Percentiles rank a stretch among this genome's conserved stretches.
Evolutionary conservation across 2,113 vertebrate species (phyloP).

Genomic region (Amphiprion ocellaris): DNA sequence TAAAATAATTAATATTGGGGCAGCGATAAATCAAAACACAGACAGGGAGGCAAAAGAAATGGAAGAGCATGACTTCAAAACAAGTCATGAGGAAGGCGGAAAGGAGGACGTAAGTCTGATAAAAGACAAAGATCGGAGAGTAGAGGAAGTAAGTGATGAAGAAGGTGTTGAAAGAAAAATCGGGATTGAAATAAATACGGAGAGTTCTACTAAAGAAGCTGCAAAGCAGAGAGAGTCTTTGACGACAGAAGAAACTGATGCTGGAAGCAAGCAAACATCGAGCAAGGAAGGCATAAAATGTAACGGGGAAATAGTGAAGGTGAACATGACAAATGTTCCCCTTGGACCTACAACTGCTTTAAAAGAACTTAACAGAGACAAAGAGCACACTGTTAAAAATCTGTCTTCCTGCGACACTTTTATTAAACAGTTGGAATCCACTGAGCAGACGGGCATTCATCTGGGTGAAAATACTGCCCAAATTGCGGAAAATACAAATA

Average conservation of each 20-base stretch:
- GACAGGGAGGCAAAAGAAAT: background rate
- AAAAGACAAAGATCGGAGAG: constrained; percentile 27
- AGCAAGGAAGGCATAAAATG: constrained; percentile 41
- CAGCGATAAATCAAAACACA: constrained; percentile 25
- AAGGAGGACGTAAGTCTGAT: constrained; percentile 5
- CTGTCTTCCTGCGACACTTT: constrained; percentile 43
- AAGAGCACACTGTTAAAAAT: constrained; percentile 24
- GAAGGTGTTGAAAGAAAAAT: constrained; percentile 9
- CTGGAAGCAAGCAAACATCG: background rate
- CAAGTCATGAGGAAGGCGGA: constrained; percentile 17
- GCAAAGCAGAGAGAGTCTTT: constrained; percentile 34
- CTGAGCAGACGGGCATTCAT: constrained; percentile 37
- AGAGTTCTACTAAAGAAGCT: background rate
- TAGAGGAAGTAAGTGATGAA: background rate
- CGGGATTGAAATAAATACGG: constrained; percentile 35
- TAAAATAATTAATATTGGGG: constrained; percentile 10
- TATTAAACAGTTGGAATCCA: constrained; percentile 51
- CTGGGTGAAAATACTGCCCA: constrained; percentile 13
- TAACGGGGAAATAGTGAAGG: constrained; percentile 24
- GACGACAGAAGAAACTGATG: constrained; percentile 4
- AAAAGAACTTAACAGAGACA: constrained; percentile 42
- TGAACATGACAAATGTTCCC: constrained; percentile 55
- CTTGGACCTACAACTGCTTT: constrained; percentile 34
- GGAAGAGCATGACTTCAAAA: background rate
- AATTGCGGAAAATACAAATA: constrained; percentile 48